A percentile compares a stretch with the other conserved stretches of the same genome.
These are phyloP conservation scores for Philaethria dido DNA, from an alignment of 2,888 invertebrate genomes.

Conservation along the genomic window DNA sequence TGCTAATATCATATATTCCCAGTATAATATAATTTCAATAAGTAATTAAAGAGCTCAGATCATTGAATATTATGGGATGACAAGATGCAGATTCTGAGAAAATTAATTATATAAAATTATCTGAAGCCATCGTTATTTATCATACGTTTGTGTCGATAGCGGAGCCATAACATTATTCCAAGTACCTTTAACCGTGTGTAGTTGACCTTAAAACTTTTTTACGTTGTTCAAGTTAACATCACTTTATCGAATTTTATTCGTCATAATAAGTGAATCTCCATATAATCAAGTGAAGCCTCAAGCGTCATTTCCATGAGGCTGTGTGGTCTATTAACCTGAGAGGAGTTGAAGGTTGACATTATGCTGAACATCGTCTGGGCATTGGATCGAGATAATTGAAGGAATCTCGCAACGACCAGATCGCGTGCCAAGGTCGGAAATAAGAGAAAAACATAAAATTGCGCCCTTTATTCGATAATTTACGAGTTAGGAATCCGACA, in stretches of 20 bases:
- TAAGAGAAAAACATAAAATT: slow-evolving; percentile 53
- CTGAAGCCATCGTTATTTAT: slow-evolving; percentile 12
- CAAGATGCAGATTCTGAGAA: slow-evolving; percentile 24
- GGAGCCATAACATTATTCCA: slow-evolving; percentile 9
- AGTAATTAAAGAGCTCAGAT: neutral
- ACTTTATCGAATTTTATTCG: slow-evolving; percentile 31
- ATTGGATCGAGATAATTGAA: slow-evolving; percentile 51
- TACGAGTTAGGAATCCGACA: slow-evolving; percentile 48
- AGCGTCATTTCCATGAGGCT: slow-evolving; percentile 33
- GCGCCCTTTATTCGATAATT: slow-evolving; percentile 57
- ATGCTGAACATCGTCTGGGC: slow-evolving; percentile 32
- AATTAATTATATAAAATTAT: slow-evolving; percentile 23
- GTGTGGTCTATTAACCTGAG: slow-evolving; percentile 28
- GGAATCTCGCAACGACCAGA: slow-evolving; percentile 52
- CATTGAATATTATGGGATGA: neutral
- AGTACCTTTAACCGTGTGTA: slow-evolving; percentile 18
- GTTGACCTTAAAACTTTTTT: slow-evolving; percentile 31
- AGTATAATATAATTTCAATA: neutral
- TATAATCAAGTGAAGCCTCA: slow-evolving; percentile 37
- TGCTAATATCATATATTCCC: neutral
- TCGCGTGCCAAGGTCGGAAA: slow-evolving; percentile 66
- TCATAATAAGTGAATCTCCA: slow-evolving; percentile 33
- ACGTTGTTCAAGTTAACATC: slow-evolving; percentile 31
- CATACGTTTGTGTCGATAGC: slow-evolving; percentile 3
- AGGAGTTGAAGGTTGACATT: slow-evolving; percentile 43